A percentile compares a stretch with the other conserved stretches of the same genome.
Evolutionary conservation across 2,888 invertebrate genomes (phyloP).

Genomic region (Diadegma fenestrale): DNA sequence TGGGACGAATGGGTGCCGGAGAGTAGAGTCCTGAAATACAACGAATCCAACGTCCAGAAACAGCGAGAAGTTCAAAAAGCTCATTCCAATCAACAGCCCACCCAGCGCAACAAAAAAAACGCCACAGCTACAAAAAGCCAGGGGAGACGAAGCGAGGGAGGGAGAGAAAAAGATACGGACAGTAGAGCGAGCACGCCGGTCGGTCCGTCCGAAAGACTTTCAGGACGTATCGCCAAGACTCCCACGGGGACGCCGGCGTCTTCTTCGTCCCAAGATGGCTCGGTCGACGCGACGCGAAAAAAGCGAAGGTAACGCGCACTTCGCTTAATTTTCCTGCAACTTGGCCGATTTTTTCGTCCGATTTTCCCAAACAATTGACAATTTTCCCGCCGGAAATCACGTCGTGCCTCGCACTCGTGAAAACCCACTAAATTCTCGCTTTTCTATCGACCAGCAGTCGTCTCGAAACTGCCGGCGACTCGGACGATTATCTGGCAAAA

Average conservation of each 20-base stretch:
- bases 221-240: constrained; percentile 73
- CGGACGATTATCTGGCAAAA: constrained; percentile 80
- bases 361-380: no score
- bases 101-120: constrained; percentile 78
- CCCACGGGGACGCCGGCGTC: constrained; percentile 76
- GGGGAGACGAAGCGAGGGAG: constrained; percentile 73
- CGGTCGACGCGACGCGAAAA: constrained; percentile 79
- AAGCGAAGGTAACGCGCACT: constrained; percentile 83
- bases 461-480: constrained; percentile 78
- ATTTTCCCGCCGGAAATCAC: background rate
- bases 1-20: constrained; percentile 89
- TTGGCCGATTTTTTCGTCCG: no score
- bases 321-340: no score
- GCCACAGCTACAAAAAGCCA: constrained; percentile 69
- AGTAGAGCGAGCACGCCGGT: constrained; percentile 89
- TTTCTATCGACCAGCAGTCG: constrained; percentile 73
- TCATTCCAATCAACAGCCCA: constrained; percentile 88
- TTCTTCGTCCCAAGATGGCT: constrained; percentile 78
- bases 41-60: constrained; percentile 87
- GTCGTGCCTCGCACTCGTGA: no score
- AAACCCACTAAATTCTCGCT: constrained; percentile 8
- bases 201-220: constrained; percentile 76
- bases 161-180: constrained; percentile 84
- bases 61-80: constrained; percentile 88
- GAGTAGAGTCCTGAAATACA: constrained; percentile 88